Conservation (phyloP, 2,888 invertebrate genomes). For the Alsophila aescularia region DNA sequence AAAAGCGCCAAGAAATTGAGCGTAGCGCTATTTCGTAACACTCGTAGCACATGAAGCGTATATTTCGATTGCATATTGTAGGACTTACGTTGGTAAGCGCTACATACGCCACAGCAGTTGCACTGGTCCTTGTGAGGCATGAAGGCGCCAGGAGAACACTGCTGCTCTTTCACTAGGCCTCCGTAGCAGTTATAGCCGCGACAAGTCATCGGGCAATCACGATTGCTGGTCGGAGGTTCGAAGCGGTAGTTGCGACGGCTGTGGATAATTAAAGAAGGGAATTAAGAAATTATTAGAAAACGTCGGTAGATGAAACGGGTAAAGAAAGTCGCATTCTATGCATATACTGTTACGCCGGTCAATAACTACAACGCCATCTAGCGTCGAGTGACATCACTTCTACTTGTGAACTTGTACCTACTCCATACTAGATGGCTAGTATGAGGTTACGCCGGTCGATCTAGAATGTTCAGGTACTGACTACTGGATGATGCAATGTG, state of each 20-base stretch:
- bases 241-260: constrained; percentile 68
- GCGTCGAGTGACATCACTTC: no score
- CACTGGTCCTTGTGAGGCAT: constrained; percentile 67
- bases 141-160: constrained; percentile 65
- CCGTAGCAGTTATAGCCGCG: constrained; percentile 59
- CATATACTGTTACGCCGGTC: no score
- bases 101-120: constrained; percentile 75
- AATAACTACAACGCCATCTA: no score
- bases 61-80: background rate
- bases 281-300: background rate
- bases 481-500: no score
- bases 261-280: background rate
- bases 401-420: no score
- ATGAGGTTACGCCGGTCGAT: no score
- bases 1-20: no score
- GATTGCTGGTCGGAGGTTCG: constrained; percentile 49
- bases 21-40: background rate
- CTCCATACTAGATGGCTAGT: no score
- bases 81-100: constrained; percentile 32
- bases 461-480: no score
- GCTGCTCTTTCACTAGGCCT: constrained; percentile 51
- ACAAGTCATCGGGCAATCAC: constrained; percentile 67
- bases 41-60: background rate
- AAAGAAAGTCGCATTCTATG: no score
- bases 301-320: no score